Evolutionary conservation across 2,888 invertebrate genomes (phyloP), one percentile per base, ranked within the genome.

Genomic region (Pyrgus malvae): DNA sequence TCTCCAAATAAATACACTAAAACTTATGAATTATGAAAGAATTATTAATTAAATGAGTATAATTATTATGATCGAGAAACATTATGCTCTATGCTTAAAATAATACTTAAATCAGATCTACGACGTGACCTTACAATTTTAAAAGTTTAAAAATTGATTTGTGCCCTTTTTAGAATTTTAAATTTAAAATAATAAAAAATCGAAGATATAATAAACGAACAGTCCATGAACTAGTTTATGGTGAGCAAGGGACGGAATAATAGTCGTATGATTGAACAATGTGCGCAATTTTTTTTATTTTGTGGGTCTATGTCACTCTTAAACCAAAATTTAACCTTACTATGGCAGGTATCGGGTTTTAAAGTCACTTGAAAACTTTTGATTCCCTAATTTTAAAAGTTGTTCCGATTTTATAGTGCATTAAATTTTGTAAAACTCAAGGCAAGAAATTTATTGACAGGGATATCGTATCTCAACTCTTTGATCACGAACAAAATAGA

Each of bases 221-320:
- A 27, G 17, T 44, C 11, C 17, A 51, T 48, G 29, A 37, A 27
- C 40, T 33, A 67, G 70, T 68, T 65, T 70, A 65, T 40, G 14
- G 74, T 77, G 80, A 80, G 83, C 80, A 78, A 79, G 79, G 83
- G 84, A 85, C 83, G 83, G 84, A 81, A 72, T 73, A 70, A 66
- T 65, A 17, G 19, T 74, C 66, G 66, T 68, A 67, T 64, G 63
- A 70, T 25, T 25, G 25, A 25, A 9, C 25, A 25, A 25, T 7
- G 7, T 25, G 2, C 4, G 9, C 7, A 25, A 25, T 25, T 3
- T 2, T 25, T 7, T 8, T 2, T 6, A 2, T 25, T 21, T 21
- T n/a, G n/a, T n/a, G n/a, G n/a, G n/a, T n/a, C n/a, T n/a, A n/a
- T n/a, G n/a, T n/a, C n/a, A n/a, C n/a, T n/a, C n/a, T n/a, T n/a